These are phyloP conservation scores for Coenobita brevimanus DNA, from an alignment of 1,140 invertebrate species.

Conservation along the genomic window DNA sequence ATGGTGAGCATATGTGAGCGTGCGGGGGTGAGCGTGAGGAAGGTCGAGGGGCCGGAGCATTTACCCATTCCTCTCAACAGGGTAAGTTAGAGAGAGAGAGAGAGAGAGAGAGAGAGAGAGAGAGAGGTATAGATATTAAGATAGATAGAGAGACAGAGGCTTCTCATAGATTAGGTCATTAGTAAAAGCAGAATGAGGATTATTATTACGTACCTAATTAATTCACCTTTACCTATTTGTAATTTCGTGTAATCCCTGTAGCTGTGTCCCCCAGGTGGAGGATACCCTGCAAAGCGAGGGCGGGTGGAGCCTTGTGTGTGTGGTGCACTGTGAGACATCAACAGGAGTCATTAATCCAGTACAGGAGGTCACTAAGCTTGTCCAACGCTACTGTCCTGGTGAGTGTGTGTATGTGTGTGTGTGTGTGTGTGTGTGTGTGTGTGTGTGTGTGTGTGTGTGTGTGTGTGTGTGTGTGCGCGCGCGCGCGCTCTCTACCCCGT, in stretches of 20 bases:
- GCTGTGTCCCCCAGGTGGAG: constrained; percentile 16
- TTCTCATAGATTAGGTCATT: background rate
- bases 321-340: constrained; percentile 77
- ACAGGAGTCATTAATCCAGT: constrained; percentile 76
- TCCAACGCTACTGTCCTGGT: constrained; percentile 72
- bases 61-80: background rate
- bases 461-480: too few relatives aligned
- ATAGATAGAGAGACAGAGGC: constrained; percentile 8
- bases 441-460: too few relatives aligned
- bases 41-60: constrained; percentile 74
- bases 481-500: too few relatives aligned
- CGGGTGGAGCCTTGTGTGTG: constrained; percentile 73
- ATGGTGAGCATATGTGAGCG: constrained; percentile 74
- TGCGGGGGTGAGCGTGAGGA: constrained; percentile 71
- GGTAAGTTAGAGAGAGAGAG: constrained; percentile 19
- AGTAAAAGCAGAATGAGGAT: background rate
- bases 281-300: constrained; percentile 55
- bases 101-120: background rate
- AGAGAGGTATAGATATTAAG: background rate
- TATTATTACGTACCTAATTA: background rate
- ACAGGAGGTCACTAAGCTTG: constrained; percentile 72
- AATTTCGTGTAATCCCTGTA: too few relatives aligned
- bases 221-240: too few relatives aligned
- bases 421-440: too few relatives aligned
- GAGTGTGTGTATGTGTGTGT: too few relatives aligned